Evolutionary conservation across 2,888 invertebrate species (phyloP).

Genomic region (Nephrotoma flavescens): DNA sequence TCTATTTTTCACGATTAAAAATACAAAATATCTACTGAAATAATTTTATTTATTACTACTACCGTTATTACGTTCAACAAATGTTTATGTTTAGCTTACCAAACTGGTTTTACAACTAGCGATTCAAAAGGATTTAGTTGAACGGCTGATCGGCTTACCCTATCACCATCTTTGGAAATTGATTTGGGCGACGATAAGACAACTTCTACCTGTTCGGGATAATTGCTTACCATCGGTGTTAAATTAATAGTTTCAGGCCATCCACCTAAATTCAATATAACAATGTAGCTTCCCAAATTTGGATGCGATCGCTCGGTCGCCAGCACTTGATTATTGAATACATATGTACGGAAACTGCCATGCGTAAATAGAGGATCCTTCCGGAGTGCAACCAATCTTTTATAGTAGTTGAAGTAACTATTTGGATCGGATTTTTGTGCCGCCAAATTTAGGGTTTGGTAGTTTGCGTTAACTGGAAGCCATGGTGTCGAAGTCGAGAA

Average conservation of each 20-base stretch:
- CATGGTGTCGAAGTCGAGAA: conserved; percentile 36
- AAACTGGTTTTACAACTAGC: not conserved
- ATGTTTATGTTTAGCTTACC: not conserved
- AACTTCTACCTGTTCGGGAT: not conserved
- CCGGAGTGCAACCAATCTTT: conserved; percentile 34
- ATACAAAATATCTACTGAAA: not conserved
- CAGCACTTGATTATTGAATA: not conserved
- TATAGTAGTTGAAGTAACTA: conserved; percentile 43
- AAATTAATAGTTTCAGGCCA: not conserved
- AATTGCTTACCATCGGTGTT: not conserved
- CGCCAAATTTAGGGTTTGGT: conserved; percentile 37
- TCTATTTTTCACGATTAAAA: not conserved
- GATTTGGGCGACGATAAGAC: not conserved
- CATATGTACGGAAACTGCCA: conserved; percentile 24
- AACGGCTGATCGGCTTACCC: not conserved
- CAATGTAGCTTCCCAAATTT: not conserved
- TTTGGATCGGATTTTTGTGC: conserved; percentile 27
- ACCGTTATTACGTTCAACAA: no score
- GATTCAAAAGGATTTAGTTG: not conserved
- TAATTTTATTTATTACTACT: not conserved
- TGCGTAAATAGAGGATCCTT: conserved; percentile 34
- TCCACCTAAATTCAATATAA: not conserved
- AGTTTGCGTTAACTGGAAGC: conserved; percentile 45
- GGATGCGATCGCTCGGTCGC: not conserved
- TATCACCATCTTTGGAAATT: not conserved